Percentiles rank a stretch among this genome's conserved stretches.
Evolutionary conservation across 2,113 vertebrate species (phyloP).

Genomic region (Turdus rufiventris): DNA sequence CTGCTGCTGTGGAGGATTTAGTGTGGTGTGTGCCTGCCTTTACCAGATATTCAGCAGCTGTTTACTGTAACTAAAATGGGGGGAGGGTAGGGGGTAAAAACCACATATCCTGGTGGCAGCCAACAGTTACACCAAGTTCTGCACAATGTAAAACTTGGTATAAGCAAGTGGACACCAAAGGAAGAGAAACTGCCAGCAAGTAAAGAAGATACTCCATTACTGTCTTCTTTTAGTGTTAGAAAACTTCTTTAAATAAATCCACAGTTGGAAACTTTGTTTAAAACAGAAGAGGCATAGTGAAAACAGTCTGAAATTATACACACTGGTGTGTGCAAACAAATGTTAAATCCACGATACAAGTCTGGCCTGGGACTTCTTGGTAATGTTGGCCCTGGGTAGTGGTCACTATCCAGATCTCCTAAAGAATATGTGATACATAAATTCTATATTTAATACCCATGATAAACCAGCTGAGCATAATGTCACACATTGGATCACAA

Average conservation of each 20-base stretch:
- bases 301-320: not conserved
- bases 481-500: not conserved
- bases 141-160: not conserved
- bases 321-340: not conserved
- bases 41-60: not conserved
- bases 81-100: not conserved
- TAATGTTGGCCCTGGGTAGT: not conserved
- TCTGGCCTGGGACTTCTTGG: not conserved
- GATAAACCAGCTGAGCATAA: not conserved
- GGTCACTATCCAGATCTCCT: not conserved
- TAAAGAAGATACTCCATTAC: not conserved
- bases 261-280: not conserved
- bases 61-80: not conserved
- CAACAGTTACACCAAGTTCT: not conserved
- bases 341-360: not conserved
- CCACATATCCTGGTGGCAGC: not conserved
- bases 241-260: not conserved
- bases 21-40: not conserved
- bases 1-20: not conserved
- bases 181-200: not conserved
- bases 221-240: not conserved
- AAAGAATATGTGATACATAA: not conserved
- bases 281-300: not conserved
- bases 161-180: not conserved
- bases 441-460: not conserved